A percentile compares a stretch with the other conserved stretches of the same genome.
Conservation (phyloP, 2,113 vertebrate genomes). For the Macrotus californicus region DNA sequence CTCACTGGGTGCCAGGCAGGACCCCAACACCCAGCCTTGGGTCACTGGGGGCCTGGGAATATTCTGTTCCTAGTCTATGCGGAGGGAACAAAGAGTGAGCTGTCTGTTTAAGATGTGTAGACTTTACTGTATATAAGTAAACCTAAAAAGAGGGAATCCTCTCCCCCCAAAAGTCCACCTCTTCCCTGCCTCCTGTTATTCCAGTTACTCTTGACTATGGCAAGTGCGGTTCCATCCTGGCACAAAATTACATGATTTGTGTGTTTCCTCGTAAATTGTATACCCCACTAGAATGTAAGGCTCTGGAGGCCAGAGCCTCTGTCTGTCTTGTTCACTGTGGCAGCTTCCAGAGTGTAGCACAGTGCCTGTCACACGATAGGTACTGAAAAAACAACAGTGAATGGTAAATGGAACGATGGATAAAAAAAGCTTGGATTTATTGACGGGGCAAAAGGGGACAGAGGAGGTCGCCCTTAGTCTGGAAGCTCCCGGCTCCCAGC, state of each 20-base stretch:
- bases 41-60: background rate
- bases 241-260: background rate
- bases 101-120: background rate
- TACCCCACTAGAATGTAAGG: background rate
- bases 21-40: background rate
- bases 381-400: background rate
- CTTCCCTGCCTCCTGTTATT: background rate
- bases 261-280: background rate
- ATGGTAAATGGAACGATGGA: background rate
- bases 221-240: background rate
- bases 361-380: background rate
- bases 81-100: background rate
- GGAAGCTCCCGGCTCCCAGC: background rate
- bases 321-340: background rate
- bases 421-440: slow-evolving; percentile 60
- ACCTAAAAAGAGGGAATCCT: background rate
- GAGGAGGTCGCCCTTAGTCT: background rate
- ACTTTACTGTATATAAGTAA: background rate
- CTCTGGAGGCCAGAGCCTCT: background rate
- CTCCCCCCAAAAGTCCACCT: too few species aligned
- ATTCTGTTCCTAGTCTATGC: background rate
- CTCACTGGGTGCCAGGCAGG: background rate
- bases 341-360: background rate
- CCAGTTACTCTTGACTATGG: accelerated
- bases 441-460: background rate